phyloP scores from a whole-genome alignment of 2,888 invertebrate genomes.

The Melieria crassipennis region DNA sequence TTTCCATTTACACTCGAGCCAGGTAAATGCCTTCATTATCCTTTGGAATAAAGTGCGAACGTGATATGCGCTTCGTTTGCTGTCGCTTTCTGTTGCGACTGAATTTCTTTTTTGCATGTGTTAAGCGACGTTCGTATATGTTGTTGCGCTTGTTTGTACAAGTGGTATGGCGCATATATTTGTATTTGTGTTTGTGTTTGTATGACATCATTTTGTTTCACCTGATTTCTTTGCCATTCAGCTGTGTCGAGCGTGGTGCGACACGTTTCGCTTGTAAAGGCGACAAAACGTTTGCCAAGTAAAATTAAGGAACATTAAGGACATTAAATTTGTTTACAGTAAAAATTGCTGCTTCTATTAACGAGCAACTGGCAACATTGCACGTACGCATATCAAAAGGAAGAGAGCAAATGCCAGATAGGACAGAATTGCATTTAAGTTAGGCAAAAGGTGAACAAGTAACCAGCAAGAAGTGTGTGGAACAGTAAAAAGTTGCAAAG shows the following conservation, averaged over 20 bases:
- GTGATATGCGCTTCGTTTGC: slow-evolving; percentile 21
- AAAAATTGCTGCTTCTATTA: slow-evolving; percentile 14
- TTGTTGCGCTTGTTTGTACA: not conserved
- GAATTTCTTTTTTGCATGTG: slow-evolving; percentile 11
- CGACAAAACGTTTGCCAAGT: too few species aligned
- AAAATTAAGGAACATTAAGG: not conserved
- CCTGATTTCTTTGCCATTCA: too few species aligned
- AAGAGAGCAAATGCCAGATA: too few species aligned
- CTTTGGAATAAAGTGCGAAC: slow-evolving; percentile 25
- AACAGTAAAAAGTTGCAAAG: too few species aligned
- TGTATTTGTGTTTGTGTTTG: not conserved
- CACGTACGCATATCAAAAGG: too few species aligned
- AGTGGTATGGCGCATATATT: not conserved
- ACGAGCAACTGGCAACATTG: not conserved
- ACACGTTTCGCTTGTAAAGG: too few species aligned
- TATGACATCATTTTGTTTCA: not conserved
- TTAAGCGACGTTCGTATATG: slow-evolving; percentile 11
- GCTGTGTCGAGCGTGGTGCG: too few species aligned
- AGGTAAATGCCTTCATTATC: slow-evolving; percentile 23
- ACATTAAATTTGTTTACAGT: slow-evolving; percentile 25
- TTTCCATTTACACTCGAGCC: too few species aligned
- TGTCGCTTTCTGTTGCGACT: slow-evolving; percentile 6
- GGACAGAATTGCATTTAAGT: too few species aligned
- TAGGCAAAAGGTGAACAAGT: too few species aligned
- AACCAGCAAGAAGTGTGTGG: too few species aligned